A percentile compares a stretch with the other conserved stretches of the same genome.
Conservation (phyloP, 2,888 invertebrate species). For the Syrista parreyssii region DNA sequence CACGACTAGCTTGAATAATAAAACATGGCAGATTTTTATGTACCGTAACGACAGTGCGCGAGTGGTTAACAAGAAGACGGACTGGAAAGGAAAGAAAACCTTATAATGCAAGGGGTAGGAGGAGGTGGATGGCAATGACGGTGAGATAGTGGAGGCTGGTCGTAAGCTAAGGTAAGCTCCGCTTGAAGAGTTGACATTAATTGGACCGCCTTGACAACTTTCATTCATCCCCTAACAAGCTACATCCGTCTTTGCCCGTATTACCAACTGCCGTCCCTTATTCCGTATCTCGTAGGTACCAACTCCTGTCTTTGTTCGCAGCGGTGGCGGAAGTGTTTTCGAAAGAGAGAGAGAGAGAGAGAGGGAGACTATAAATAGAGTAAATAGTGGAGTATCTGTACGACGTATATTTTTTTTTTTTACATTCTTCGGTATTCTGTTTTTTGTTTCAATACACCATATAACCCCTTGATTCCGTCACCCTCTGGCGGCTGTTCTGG, state of each 20-base stretch:
- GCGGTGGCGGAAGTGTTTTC: too few relatives aligned
- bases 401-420: too few relatives aligned
- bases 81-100: slow-evolving; percentile 28
- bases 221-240: slow-evolving; percentile 65
- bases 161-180: slow-evolving; percentile 59
- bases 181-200: slow-evolving; percentile 64
- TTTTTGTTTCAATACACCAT: neutral
- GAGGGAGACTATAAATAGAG: neutral
- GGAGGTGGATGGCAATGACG: slow-evolving; percentile 1
- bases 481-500: neutral
- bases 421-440: neutral
- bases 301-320: too few relatives aligned
- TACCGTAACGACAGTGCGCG: too few relatives aligned
- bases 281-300: slow-evolving; percentile 8
- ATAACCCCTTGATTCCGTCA: neutral
- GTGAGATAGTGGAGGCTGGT: slow-evolving; percentile 29
- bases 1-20: neutral
- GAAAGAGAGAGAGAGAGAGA: neutral
- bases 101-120: slow-evolving; percentile 31
- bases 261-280: slow-evolving; percentile 37
- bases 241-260: slow-evolving; percentile 60
- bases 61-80: too few relatives aligned
- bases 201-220: slow-evolving; percentile 65
- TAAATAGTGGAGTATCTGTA: neutral
- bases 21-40: neutral